Evolutionary conservation across 2,113 vertebrate species (phyloP).

Genomic region (Anarrhichthys ocellatus): DNA sequence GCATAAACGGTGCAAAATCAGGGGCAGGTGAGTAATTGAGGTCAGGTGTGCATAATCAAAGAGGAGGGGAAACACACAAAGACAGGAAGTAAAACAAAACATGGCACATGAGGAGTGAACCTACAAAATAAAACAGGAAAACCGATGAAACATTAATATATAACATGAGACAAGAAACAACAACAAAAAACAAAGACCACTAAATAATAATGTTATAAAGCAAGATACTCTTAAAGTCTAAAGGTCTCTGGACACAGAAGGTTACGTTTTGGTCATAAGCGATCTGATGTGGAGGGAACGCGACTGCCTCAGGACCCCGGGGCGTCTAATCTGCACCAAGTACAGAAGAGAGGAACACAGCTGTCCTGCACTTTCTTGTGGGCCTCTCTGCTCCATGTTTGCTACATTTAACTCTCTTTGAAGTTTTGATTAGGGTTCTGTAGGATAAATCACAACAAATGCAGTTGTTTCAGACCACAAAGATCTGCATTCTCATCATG

Average conservation of each 20-base stretch:
- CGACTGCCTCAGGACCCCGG: slow-evolving; percentile 36
- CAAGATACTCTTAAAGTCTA: not conserved
- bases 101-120: not conserved
- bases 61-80: not conserved
- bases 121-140: slow-evolving; percentile 6
- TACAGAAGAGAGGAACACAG: slow-evolving; percentile 30
- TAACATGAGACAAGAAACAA: not conserved
- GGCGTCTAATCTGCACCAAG: slow-evolving; percentile 31
- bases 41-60: not conserved
- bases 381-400: slow-evolving; percentile 7
- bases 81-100: not conserved
- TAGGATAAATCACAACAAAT: slow-evolving; percentile 56
- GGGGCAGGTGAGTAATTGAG: not conserved
- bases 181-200: not conserved
- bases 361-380: slow-evolving; percentile 7
- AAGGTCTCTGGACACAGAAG: not conserved
- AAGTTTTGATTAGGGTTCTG: slow-evolving; percentile 52
- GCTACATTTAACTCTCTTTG: slow-evolving; percentile 32
- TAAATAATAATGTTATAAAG: not conserved
- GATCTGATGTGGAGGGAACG: slow-evolving; percentile 14
- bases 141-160: not conserved
- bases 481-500: slow-evolving; percentile 62
- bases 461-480: slow-evolving; percentile 55
- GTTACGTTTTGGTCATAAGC: not conserved
- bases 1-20: too few relatives aligned